A percentile compares a stretch with the other conserved stretches of the same genome.
phyloP scores from a whole-genome alignment of 2,797 vertebrate genomes.

The Synanceia verrucosa region DNA sequence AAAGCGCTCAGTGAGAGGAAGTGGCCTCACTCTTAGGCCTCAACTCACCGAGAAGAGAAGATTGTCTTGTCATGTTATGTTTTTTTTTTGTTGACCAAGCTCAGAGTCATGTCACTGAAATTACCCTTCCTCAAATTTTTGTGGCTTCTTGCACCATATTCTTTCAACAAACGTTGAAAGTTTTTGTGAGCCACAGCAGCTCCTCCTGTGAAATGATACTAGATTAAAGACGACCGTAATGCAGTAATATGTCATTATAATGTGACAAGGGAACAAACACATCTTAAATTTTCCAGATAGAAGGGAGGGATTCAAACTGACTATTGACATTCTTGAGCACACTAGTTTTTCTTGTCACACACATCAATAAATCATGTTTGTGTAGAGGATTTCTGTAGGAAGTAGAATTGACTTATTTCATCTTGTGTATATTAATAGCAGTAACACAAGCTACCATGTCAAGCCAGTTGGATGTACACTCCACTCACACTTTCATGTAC shows the following conservation, averaged over 20 bases:
- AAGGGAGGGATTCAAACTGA: background rate
- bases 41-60: conserved; percentile 23
- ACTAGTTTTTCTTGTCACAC: no score
- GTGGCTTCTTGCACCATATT: conserved; percentile 17
- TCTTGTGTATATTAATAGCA: background rate
- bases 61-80: conserved; percentile 6
- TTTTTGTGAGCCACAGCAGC: no score
- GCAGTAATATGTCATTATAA: background rate
- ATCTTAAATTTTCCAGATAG: background rate
- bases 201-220: background rate
- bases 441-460: background rate
- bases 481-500: background rate
- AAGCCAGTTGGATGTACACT: background rate
- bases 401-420: conserved; percentile 19
- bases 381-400: conserved; percentile 5
- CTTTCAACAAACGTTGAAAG: conserved; percentile 31
- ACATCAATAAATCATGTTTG: no score
- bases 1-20: conserved; percentile 59
- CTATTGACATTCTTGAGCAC: background rate
- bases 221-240: background rate
- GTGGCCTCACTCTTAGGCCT: conserved; percentile 45
- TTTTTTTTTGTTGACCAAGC: background rate
- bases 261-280: no score
- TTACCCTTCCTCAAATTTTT: conserved; percentile 27
- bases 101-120: conserved; percentile 16